A percentile compares a stretch with the other conserved stretches of the same genome.
Conservation (phyloP, 1,140 invertebrate species). For the Aphelinus atriplicis region DNA sequence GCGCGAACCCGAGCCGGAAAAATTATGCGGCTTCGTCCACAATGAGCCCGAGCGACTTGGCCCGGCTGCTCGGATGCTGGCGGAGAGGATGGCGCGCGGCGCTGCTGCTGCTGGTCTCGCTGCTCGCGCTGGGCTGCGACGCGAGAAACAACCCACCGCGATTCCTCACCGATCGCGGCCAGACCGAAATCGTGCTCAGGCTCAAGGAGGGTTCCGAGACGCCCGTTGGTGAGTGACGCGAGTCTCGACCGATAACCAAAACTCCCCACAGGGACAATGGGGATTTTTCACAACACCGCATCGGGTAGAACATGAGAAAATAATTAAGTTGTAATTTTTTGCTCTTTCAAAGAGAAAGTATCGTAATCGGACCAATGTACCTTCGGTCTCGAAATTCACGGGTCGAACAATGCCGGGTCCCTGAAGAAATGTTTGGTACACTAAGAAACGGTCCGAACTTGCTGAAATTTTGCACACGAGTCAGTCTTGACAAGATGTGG, state of each 20-base stretch:
- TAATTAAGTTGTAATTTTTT: too few species aligned
- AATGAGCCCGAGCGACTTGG: slow-evolving; percentile 1
- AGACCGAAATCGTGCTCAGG: slow-evolving; percentile 88
- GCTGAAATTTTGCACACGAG: too few species aligned
- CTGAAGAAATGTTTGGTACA: too few species aligned
- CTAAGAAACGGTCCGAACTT: too few species aligned
- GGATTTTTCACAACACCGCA: too few species aligned
- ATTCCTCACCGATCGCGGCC: slow-evolving; percentile 81
- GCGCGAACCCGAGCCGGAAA: not conserved
- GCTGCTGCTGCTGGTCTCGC: slow-evolving; percentile 13
- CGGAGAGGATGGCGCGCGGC: not conserved
- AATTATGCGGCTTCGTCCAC: slow-evolving; percentile 28
- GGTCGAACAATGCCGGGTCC: too few species aligned
- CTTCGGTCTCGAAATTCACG: too few species aligned
- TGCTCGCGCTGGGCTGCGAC: slow-evolving; percentile 37
- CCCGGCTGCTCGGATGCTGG: not conserved
- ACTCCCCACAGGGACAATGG: too few species aligned
- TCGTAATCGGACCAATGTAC: too few species aligned
- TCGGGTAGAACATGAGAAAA: too few species aligned
- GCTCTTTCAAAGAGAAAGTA: too few species aligned
- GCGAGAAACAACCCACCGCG: slow-evolving; percentile 80
- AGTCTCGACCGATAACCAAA: not conserved
- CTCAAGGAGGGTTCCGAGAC: slow-evolving; percentile 88
- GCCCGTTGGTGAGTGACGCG: slow-evolving; percentile 76
- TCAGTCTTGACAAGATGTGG: too few species aligned